Evolutionary conservation across 2,113 vertebrate species (phyloP).

Genomic region (Mungos mungo): DNA sequence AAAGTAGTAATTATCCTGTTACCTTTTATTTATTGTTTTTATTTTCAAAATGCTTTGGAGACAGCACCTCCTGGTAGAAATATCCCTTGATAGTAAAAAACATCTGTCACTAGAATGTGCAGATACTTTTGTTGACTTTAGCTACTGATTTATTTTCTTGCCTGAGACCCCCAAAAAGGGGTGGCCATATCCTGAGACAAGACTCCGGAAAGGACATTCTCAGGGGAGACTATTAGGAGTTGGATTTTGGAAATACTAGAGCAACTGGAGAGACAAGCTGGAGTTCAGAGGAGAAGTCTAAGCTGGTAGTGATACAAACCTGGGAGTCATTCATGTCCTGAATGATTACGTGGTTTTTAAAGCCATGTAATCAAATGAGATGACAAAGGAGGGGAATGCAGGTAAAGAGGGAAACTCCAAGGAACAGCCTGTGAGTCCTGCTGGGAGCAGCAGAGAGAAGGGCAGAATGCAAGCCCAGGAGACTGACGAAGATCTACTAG

Average conservation of each 20-base stretch:
- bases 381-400: not conserved
- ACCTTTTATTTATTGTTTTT: conserved; percentile 53
- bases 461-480: not conserved
- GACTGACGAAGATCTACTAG: not conserved
- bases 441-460: not conserved
- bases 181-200: not conserved
- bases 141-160: not conserved
- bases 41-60: too few species aligned
- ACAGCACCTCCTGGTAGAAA: too few species aligned
- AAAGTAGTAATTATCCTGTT: conserved; percentile 81
- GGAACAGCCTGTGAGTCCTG: not conserved
- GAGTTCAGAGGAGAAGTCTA: not conserved
- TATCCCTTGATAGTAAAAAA: too few species aligned
- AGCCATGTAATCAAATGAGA: not conserved
- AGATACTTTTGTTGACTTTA: too few species aligned
- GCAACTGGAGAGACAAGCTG: not conserved
- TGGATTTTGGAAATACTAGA: not conserved
- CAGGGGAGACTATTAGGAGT: not conserved
- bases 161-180: not conserved
- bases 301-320: not conserved
- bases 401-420: not conserved
- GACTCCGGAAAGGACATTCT: not conserved
- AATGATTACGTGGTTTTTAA: not conserved
- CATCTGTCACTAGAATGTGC: too few species aligned
- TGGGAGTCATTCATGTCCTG: not conserved